Conservation (phyloP, 2,113 vertebrate species). For the Dasyprocta punctata region DNA sequence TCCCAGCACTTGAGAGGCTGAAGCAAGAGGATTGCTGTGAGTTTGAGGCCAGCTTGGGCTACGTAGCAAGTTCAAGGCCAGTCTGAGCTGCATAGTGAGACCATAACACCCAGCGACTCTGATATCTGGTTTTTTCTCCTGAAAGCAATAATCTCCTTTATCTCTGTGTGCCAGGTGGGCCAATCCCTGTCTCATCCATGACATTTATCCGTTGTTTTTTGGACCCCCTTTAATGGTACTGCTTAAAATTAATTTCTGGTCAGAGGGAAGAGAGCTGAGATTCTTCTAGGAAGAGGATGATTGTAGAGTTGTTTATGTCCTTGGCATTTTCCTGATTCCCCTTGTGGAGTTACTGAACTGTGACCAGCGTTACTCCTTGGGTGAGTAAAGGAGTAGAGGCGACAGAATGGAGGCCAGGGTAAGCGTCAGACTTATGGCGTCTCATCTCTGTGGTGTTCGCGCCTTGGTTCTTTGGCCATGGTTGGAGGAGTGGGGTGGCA, state of each 20-base stretch:
- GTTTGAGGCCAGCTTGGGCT: too few species aligned
- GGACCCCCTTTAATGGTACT: not conserved
- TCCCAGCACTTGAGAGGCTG: too few species aligned
- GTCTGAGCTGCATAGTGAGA: too few species aligned
- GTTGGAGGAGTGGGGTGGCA: slow-evolving; percentile 46
- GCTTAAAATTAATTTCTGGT: not conserved
- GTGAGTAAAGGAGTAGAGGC: not conserved
- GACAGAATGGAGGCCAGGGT: not conserved
- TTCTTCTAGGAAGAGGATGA: not conserved
- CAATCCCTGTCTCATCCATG: not conserved
- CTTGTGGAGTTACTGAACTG: not conserved
- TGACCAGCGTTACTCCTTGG: not conserved
- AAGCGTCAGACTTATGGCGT: not conserved
- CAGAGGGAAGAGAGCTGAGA: not conserved
- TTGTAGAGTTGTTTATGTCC: not conserved
- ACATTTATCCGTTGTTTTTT: not conserved
- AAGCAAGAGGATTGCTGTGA: too few species aligned
- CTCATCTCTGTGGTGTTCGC: not conserved
- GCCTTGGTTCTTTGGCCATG: not conserved
- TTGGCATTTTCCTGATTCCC: slow-evolving; percentile 26
- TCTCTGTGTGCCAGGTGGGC: not conserved
- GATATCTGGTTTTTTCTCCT: not conserved
- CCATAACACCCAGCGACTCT: not conserved
- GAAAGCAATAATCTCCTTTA: not conserved
- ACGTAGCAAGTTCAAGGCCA: too few species aligned